A percentile compares a stretch with the other conserved stretches of the same genome.
phyloP scores from a whole-genome alignment of 2,888 invertebrate species.

The Omphaloscelis lunosa region DNA sequence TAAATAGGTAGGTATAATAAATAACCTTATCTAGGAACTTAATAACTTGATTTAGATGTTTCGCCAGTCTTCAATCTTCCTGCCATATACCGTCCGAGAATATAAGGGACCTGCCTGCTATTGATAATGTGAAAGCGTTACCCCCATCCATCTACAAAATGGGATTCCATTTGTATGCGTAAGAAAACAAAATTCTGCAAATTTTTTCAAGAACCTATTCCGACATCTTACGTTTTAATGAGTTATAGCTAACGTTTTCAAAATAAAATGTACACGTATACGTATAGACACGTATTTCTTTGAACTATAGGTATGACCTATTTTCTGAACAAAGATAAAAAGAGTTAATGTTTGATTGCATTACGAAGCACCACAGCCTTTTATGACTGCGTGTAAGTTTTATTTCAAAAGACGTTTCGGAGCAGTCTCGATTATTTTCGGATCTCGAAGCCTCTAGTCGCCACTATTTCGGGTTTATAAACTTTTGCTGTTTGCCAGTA shows the following conservation, averaged over 20 bases:
- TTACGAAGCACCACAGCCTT: constrained; percentile 14
- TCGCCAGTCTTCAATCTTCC: constrained; percentile 44
- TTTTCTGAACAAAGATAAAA: constrained; percentile 29
- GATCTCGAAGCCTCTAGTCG: not conserved
- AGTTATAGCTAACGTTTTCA: not conserved
- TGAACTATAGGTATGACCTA: constrained; percentile 20
- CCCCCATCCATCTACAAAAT: constrained; percentile 50
- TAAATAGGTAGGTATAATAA: no score
- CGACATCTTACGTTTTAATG: constrained; percentile 14
- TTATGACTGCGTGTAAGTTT: constrained; percentile 32
- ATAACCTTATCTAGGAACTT: constrained; percentile 2
- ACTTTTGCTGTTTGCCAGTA: not conserved
- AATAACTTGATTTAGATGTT: constrained; percentile 34
- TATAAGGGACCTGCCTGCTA: constrained; percentile 41
- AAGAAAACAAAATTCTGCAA: constrained; percentile 42
- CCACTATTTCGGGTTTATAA: constrained; percentile 14
- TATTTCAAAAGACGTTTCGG: constrained; percentile 15
- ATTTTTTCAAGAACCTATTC: constrained; percentile 19
- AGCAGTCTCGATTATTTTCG: constrained; percentile 29
- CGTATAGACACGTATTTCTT: constrained; percentile 34
- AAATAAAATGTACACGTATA: constrained; percentile 6
- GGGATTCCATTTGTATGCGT: constrained; percentile 45
- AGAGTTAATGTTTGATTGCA: constrained; percentile 34
- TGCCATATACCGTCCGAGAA: constrained; percentile 21
- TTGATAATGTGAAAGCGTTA: constrained; percentile 50